A percentile compares a stretch with the other conserved stretches of the same genome.
These are phyloP conservation scores for Drosophila burlai DNA, from an alignment of 1,140 invertebrate genomes.

Conservation along the genomic window DNA sequence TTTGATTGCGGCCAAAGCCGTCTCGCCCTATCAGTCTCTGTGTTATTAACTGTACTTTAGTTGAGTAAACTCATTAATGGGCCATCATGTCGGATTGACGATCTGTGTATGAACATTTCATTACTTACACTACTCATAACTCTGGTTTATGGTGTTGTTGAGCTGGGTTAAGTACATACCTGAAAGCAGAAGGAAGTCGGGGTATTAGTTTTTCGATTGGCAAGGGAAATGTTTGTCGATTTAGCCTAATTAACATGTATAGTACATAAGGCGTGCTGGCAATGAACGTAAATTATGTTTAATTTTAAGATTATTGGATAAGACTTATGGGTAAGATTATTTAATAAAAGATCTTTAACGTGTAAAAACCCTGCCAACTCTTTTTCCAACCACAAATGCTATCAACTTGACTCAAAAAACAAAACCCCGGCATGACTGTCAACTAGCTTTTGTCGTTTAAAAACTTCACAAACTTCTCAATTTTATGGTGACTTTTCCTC, in stretches of 20 bases:
- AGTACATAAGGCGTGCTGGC: neutral
- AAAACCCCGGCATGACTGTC: no score
- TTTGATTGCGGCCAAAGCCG: conserved; percentile 31
- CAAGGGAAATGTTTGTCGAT: conserved; percentile 15
- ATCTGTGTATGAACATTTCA: conserved; percentile 42
- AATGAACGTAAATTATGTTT: neutral
- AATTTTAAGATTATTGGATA: neutral
- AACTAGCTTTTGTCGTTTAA: neutral
- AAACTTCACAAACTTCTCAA: conserved; percentile 22
- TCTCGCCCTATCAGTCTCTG: conserved; percentile 7
- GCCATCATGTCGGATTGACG: conserved; percentile 38
- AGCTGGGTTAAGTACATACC: conserved; percentile 49
- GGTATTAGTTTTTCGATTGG: conserved; percentile 30
- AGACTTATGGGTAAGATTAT: neutral
- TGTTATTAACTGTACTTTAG: conserved; percentile 30
- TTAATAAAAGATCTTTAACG: neutral
- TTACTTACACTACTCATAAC: conserved; percentile 43
- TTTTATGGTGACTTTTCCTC: conserved; percentile 18
- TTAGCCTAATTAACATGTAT: conserved; percentile 3
- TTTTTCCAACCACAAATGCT: neutral
- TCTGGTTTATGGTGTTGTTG: conserved; percentile 22
- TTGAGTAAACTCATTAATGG: conserved; percentile 41
- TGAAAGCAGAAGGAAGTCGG: conserved; percentile 41
- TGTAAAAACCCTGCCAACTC: neutral
- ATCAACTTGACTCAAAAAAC: neutral